These are phyloP conservation scores for Lapara coniferarum DNA, from an alignment of 2,888 invertebrate species.

Conservation along the genomic window DNA sequence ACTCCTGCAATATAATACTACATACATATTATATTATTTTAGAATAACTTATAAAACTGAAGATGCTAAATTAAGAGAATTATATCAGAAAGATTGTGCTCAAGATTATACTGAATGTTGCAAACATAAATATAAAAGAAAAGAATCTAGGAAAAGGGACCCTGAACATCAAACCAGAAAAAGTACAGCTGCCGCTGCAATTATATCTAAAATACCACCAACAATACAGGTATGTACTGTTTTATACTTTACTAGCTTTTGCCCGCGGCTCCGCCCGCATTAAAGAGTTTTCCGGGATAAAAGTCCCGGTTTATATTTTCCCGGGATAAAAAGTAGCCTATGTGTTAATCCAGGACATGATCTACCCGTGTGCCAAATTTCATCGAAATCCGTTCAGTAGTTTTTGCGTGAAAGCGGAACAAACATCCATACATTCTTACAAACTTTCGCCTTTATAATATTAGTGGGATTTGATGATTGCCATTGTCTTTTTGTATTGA, in stretches of 20 bases:
- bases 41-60: slow-evolving; percentile 73
- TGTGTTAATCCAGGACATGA: no score
- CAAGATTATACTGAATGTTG: slow-evolving; percentile 72
- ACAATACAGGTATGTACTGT: slow-evolving; percentile 66
- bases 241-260: background rate
- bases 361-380: no score
- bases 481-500: no score
- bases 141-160: slow-evolving; percentile 52
- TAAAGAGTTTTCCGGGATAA: no score
- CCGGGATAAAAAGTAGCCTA: no score
- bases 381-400: no score
- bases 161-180: slow-evolving; percentile 42
- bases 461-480: background rate
- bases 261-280: no score
- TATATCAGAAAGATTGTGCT: slow-evolving; percentile 63
- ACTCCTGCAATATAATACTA: background rate
- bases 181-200: slow-evolving; percentile 41
- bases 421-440: no score
- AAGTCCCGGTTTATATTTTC: no score
- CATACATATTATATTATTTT: slow-evolving; percentile 33
- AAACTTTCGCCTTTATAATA: no score
- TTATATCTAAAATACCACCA: slow-evolving; percentile 65
- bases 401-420: no score
- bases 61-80: slow-evolving; percentile 66
- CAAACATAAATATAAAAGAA: slow-evolving; percentile 57